Evolutionary conservation across 2,888 invertebrate genomes (phyloP).

Genomic region (Tineola bisselliella): DNA sequence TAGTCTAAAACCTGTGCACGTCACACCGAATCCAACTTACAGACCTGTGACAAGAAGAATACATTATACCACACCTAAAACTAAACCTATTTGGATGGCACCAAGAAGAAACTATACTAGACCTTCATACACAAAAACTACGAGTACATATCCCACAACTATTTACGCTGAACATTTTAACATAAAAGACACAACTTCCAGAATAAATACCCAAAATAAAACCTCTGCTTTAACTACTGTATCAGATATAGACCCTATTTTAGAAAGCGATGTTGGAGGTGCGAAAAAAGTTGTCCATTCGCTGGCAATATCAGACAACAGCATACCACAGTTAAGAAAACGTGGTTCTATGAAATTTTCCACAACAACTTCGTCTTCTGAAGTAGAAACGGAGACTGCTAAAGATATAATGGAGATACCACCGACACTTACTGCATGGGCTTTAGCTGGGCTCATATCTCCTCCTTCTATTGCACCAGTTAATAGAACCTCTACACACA

Average conservation of each 20-base stretch:
- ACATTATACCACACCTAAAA: constrained; percentile 48
- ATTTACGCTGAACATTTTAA: constrained; percentile 56
- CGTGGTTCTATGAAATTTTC: constrained; percentile 58
- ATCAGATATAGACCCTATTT: constrained; percentile 58
- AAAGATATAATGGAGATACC: constrained; percentile 51
- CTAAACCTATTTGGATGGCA: constrained; percentile 52
- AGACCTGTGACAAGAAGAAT: constrained; percentile 44
- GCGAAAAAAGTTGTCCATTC: constrained; percentile 49
- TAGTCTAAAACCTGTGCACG: constrained; percentile 33
- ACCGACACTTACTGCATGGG: constrained; percentile 62
- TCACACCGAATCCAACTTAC: constrained; percentile 24
- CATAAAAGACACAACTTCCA: constrained; percentile 40
- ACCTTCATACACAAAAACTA: constrained; percentile 27
- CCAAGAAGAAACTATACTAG: constrained; percentile 44
- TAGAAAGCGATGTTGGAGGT: constrained; percentile 47
- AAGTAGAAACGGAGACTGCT: constrained; percentile 26
- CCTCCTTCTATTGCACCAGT: constrained; percentile 36
- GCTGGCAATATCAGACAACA: constrained; percentile 51
- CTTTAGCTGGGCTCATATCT: constrained; percentile 54
- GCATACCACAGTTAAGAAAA: constrained; percentile 57
- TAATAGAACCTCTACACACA: constrained; percentile 34
- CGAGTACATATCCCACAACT: constrained; percentile 41
- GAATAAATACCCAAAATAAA: constrained; percentile 29
- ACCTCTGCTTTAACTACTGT: constrained; percentile 44
- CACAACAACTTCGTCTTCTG: constrained; percentile 34